phyloP scores from a whole-genome alignment of 2,113 vertebrate species.

The Eurystomus gularis region DNA sequence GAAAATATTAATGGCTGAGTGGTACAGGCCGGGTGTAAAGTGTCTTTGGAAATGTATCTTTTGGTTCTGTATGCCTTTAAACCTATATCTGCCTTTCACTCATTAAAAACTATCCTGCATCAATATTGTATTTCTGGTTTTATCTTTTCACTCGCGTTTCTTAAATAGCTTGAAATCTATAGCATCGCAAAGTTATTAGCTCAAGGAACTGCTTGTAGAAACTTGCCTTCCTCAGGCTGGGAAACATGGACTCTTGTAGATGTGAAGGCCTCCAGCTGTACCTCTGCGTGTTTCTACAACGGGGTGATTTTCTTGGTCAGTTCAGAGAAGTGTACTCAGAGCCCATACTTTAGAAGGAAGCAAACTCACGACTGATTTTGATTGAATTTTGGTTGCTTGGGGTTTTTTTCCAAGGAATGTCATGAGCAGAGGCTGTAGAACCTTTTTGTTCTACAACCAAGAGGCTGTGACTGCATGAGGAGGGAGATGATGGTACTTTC shows the following conservation, averaged over 20 bases:
- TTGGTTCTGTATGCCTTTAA: neutral
- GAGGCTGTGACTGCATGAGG: neutral
- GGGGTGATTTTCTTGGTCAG: neutral
- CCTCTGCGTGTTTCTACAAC: neutral
- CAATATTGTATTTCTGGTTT: neutral
- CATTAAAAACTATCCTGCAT: conserved; percentile 35
- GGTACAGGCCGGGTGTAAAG: neutral
- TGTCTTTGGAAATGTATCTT: neutral
- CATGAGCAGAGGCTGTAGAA: neutral
- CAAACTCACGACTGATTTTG: too few relatives aligned
- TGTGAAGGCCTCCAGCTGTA: neutral
- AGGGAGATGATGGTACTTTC: neutral
- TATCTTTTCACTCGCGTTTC: neutral
- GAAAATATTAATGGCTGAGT: neutral
- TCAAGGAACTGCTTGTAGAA: neutral
- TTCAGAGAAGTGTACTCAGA: neutral
- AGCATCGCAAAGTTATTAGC: neutral
- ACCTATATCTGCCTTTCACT: neutral
- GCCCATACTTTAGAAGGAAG: neutral
- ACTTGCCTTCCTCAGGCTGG: neutral
- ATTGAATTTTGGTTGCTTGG: too few relatives aligned
- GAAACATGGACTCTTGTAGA: neutral
- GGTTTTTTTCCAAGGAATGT: neutral
- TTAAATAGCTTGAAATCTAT: neutral
- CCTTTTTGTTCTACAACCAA: neutral